Evolutionary conservation across 1,140 invertebrate genomes (phyloP).

Genomic region (Platyscapa corneri): DNA sequence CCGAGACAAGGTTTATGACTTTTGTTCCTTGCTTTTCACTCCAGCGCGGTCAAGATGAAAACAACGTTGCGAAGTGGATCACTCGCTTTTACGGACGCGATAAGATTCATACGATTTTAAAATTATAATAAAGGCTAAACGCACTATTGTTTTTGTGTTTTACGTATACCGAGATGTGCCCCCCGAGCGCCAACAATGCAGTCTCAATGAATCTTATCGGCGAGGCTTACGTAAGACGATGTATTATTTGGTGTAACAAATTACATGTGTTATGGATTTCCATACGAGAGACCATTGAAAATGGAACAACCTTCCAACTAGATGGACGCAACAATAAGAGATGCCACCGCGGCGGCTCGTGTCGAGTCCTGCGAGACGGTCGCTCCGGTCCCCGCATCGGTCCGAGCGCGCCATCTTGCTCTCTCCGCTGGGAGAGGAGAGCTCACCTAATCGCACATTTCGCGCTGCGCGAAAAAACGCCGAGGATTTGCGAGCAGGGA

Average conservation of each 20-base stretch:
- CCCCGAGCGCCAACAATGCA: not conserved
- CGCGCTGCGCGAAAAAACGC: too few species aligned
- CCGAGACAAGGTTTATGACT: conserved; percentile 15
- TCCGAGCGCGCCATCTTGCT: not conserved
- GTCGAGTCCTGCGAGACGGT: not conserved
- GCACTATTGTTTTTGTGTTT: conserved; percentile 11
- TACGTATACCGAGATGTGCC: not conserved
- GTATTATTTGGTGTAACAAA: conserved; percentile 26
- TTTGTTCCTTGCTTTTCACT: not conserved
- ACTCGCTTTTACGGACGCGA: conserved; percentile 20
- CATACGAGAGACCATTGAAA: not conserved
- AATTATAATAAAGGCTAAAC: conserved; percentile 18
- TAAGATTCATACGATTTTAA: conserved; percentile 17
- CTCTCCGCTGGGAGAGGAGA: too few species aligned
- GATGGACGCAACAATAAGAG: not conserved
- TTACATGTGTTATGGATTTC: conserved; percentile 1
- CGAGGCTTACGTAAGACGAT: conserved; percentile 36
- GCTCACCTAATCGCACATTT: too few species aligned
- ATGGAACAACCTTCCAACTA: not conserved
- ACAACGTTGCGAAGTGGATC: conserved; percentile 16
- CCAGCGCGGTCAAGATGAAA: conserved; percentile 16
- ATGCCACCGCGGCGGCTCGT: too few species aligned
- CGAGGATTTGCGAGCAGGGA: too few species aligned
- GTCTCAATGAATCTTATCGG: conserved; percentile 33
- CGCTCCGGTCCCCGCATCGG: not conserved